A percentile compares a stretch with the other conserved stretches of the same genome.
Evolutionary conservation across 2,888 invertebrate species (phyloP).

Genomic region (Reticulitermes lucifugus): DNA sequence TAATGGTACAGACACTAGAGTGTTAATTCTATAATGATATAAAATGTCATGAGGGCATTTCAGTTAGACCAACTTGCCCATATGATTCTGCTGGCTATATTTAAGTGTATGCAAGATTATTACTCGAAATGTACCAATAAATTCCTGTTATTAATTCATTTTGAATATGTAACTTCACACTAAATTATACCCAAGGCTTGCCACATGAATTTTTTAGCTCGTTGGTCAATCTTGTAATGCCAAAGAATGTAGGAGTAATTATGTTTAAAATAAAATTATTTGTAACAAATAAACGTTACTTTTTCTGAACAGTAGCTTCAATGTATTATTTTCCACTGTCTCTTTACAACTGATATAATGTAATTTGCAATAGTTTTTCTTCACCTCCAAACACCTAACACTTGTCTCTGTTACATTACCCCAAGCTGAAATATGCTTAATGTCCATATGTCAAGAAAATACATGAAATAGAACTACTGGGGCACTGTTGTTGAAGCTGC

Average conservation of each 20-base stretch:
- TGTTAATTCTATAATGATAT: neutral
- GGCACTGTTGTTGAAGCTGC: no score
- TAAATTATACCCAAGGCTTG: neutral
- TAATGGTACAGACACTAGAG: neutral
- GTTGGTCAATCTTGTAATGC: neutral
- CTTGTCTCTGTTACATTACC: no score
- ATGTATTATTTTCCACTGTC: no score
- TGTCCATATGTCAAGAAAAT: no score
- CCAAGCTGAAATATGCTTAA: no score
- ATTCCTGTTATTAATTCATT: neutral
- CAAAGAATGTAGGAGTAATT: neutral
- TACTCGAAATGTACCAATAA: neutral
- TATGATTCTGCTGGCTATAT: neutral
- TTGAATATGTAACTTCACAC: neutral
- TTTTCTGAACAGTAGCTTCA: no score
- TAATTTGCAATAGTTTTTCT: no score
- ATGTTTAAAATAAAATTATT: neutral
- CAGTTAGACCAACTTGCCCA: neutral
- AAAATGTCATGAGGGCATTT: neutral
- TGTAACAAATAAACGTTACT: neutral
- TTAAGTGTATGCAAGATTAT: neutral
- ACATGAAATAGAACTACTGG: no score
- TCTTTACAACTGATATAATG: no score
- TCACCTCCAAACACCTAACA: no score
- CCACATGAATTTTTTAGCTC: neutral